Evolutionary conservation across 1,140 invertebrate species (phyloP), one percentile per base, ranked within the genome.

Genomic region (Trypoxylus dichotomus): DNA sequence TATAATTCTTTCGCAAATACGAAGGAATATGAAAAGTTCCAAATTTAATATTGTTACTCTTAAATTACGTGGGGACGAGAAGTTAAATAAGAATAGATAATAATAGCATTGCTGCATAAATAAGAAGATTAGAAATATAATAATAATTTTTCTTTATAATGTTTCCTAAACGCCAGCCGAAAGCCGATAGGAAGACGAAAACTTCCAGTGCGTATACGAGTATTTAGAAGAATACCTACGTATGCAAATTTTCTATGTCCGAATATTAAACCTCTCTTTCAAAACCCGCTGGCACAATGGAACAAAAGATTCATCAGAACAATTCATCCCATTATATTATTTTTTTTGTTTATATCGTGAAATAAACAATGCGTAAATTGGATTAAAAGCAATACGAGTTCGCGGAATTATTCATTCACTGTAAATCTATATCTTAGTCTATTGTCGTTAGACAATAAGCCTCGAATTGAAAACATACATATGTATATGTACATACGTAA

Each of bases 341-440:
- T 68, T 68, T 68, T 68, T 68, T 68, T 68, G 60, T 24, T 68
- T 68, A 68, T 29, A 68, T 21, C 13, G 21, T 68, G 7, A 68
- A 24, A 68, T 68, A 68, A 68, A 68, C 60, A 68, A 68, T 68
- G 60, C 60, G 21, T 13, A 68, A 68, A 68, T 68, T 68, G 60
- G 60, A 68, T 68, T 68, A 68, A 21, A 68, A 19, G 24, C 60
- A 68, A 68, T 68, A 68, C 24, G 60, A 68, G 27, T 68, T 68
- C 24, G 7, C 60, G 21, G 60, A 10, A 27, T 37, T 37, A 37
- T 68, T 68, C 60, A 29, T 68, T 68, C 60, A 15, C 47, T 13
- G 47, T 19, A 19, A 68, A 68, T 68, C 13, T 68, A 21, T 29
- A 29, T 68, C 60, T 68, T 68, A 25, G 24, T 13, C 21, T 24